Evolutionary conservation across 2,113 vertebrate genomes (phyloP).

Genomic region (Isichthys henryi): DNA sequence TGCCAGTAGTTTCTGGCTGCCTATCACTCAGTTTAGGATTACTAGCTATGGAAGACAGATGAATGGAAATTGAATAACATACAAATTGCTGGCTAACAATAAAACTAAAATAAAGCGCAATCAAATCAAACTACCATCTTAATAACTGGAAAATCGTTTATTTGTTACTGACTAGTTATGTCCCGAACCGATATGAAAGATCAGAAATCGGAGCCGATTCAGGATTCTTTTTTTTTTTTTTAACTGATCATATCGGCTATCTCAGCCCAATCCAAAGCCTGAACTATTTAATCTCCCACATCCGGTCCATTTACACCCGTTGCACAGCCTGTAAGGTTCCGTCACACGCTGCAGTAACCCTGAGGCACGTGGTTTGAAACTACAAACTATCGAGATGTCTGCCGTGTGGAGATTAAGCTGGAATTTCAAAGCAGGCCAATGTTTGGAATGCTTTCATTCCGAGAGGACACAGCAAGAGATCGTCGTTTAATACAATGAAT

Average conservation of each 20-base stretch:
- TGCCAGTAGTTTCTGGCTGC: background rate
- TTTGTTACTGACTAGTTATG: background rate
- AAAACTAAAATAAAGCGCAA: background rate
- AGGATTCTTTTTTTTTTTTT: background rate
- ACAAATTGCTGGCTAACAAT: background rate
- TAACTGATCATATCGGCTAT: background rate
- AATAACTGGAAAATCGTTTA: background rate
- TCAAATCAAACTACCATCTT: background rate
- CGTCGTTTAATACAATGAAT: background rate
- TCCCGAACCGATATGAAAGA: background rate
- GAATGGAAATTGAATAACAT: background rate
- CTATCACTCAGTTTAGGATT: background rate
- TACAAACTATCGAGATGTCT: background rate
- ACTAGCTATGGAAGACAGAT: background rate
- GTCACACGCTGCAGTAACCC: background rate
- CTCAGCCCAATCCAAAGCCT: background rate
- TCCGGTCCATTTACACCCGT: background rate
- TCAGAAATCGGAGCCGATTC: background rate
- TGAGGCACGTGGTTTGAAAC: background rate
- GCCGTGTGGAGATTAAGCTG: background rate
- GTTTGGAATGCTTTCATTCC: background rate
- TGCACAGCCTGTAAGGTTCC: background rate
- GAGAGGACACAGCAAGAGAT: background rate
- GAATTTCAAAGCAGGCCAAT: background rate
- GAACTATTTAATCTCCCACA: background rate